Base-by-base conservation (phyloP, 23 tunicate species). In the Corella eumyota region DNA sequence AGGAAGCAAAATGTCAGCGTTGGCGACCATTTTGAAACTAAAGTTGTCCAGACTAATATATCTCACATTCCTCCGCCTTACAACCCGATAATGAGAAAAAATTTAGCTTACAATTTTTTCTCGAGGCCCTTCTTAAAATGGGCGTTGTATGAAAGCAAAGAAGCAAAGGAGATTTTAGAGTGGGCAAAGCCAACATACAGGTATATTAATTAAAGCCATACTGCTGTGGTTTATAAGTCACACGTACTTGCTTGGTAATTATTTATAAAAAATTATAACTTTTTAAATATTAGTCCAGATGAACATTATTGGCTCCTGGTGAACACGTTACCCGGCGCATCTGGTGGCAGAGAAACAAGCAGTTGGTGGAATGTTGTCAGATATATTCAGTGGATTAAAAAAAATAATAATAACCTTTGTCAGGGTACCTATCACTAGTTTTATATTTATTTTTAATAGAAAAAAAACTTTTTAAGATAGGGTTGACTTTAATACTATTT, bases 291-390 rank as follows among this genome's bases (percentile, higher is more conserved):
- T n/a, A 54, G 60, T 25, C 93, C 93, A 3, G 93, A 83, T 46
- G 93, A 83, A 49, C 81, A 74, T 62, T 68, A 36, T 40, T 83
- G 93, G 93, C 35, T 50, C 28, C 61, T 68, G 82, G 52, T 83
- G 56, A 65, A 75, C 20, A 28, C 54, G 45, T 33, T 65, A 25
- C 70, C 70, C 22, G 78, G 61, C 0, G 93, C 82, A 15, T 82
- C 93, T 5, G 77, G 71, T 2, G 62, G 68, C 5, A 52, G 59
- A 24, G 22, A 6, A 1, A 23, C 25, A 20, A 30, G 17, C 28
- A 32, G 36, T 36, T 20, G 32, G 9, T 55, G 26, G 36, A 65
- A 54, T 58, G 19, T 75, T 32, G 34, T 66, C 0, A 38, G 66
- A 17, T 17, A 25, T 19, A 56, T 75, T 24, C 34, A 31, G 1